Percentiles rank a stretch among this genome's conserved stretches.
phyloP scores from a whole-genome alignment of 2,113 vertebrate genomes.

The Rhea pennata region DNA sequence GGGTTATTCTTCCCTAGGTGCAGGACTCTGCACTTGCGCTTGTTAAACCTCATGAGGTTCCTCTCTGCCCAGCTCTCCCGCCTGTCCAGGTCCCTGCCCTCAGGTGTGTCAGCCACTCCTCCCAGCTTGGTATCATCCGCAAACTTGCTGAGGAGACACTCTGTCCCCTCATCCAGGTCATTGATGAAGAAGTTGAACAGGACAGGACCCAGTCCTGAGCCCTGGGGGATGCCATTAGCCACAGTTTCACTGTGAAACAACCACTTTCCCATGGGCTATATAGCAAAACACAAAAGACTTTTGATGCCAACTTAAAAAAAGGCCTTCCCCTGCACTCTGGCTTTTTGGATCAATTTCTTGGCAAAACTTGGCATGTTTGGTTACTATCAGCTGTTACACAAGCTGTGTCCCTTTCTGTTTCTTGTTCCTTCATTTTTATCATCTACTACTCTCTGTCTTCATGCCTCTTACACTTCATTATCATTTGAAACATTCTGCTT shows the following conservation, averaged over 20 bases:
- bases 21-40: too few species aligned
- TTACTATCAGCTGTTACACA: not conserved
- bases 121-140: too few species aligned
- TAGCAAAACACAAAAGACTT: not conserved
- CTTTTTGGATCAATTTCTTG: not conserved
- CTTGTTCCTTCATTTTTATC: constrained; percentile 7
- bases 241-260: not conserved
- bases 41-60: too few species aligned
- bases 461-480: not conserved
- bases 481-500: not conserved
- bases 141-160: too few species aligned
- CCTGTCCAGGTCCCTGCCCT: too few species aligned
- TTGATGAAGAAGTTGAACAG: too few species aligned
- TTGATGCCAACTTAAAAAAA: not conserved
- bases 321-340: not conserved
- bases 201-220: too few species aligned
- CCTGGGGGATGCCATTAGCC: too few species aligned
- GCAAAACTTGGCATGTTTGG: not conserved
- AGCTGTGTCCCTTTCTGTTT: not conserved
- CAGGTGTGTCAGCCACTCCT: too few species aligned
- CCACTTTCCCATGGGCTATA: not conserved
- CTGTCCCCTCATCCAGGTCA: too few species aligned
- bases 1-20: too few species aligned
- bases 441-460: not conserved
- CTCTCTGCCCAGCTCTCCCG: too few species aligned